A percentile compares a stretch with the other conserved stretches of the same genome.
Evolutionary conservation across 1,140 invertebrate genomes (phyloP).

Genomic region (Magallana ariakensis): DNA sequence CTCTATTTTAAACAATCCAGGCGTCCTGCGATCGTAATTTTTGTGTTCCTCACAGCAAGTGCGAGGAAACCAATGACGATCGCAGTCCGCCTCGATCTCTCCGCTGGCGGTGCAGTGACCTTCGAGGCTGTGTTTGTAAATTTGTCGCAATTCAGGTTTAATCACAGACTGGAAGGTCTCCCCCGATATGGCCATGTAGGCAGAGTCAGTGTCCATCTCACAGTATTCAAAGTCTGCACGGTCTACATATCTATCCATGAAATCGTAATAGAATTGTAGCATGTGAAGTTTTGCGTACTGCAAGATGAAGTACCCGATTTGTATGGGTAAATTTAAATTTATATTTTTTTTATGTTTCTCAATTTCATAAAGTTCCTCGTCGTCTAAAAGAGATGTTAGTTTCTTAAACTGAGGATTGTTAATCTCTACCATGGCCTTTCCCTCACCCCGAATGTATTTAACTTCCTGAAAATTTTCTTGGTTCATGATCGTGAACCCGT

Average conservation of each 20-base stretch:
- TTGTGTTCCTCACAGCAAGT: conserved; percentile 42
- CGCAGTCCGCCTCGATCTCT: conserved; percentile 22
- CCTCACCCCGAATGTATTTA: conserved; percentile 38
- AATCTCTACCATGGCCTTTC: not conserved
- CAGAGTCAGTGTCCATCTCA: conserved; percentile 65
- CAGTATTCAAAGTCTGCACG: conserved; percentile 58
- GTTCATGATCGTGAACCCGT: conserved; percentile 44
- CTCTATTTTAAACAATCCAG: conserved; percentile 43
- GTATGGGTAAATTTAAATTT: conserved; percentile 32
- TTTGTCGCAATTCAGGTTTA: conserved; percentile 39
- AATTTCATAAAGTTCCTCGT: conserved; percentile 43
- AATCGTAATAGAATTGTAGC: conserved; percentile 66
- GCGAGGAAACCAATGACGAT: conserved; percentile 45
- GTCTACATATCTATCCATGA: conserved; percentile 57
- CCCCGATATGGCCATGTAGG: conserved; percentile 51
- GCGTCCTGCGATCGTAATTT: conserved; percentile 37
- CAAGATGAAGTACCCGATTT: conserved; percentile 63
- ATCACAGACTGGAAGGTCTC: conserved; percentile 31
- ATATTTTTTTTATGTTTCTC: conserved; percentile 30
- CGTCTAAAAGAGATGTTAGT: conserved; percentile 11
- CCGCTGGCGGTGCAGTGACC: not conserved
- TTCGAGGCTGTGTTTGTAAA: not conserved
- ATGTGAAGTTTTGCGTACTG: conserved; percentile 65
- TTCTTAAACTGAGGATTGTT: conserved; percentile 42
- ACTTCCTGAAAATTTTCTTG: conserved; percentile 28